Percentiles rank a stretch among this genome's conserved stretches.
Evolutionary conservation across 2,888 invertebrate genomes (phyloP).

Genomic region (Anoncus sp.): DNA sequence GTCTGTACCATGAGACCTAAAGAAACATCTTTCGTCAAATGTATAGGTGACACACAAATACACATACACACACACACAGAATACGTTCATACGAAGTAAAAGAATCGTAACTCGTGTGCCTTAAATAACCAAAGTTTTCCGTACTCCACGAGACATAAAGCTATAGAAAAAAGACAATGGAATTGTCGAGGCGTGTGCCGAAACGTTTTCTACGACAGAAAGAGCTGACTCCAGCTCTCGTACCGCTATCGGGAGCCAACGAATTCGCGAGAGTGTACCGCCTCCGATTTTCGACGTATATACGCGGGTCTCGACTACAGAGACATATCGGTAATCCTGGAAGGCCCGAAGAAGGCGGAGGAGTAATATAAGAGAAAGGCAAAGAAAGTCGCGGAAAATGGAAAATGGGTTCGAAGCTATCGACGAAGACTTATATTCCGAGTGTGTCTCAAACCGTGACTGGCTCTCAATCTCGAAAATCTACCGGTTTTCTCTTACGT

Average conservation of each 20-base stretch:
- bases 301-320: background rate
- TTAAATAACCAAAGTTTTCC: slow-evolving; percentile 48
- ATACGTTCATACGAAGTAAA: slow-evolving; percentile 9
- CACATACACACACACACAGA: background rate
- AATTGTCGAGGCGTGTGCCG: slow-evolving; percentile 62
- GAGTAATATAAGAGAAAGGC: slow-evolving; percentile 18
- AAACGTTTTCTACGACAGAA: slow-evolving; percentile 38
- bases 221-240: slow-evolving; percentile 26
- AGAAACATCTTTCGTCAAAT: slow-evolving; percentile 5
- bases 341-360: slow-evolving; percentile 3
- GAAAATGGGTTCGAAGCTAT: slow-evolving; percentile 41
- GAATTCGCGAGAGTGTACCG: slow-evolving; percentile 30
- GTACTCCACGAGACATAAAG: slow-evolving; percentile 14
- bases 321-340: slow-evolving; percentile 38
- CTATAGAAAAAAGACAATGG: slow-evolving; percentile 64
- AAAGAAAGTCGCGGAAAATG: slow-evolving; percentile 26
- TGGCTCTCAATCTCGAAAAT: slow-evolving; percentile 5
- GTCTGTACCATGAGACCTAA: slow-evolving; percentile 7
- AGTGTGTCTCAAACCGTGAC: slow-evolving; percentile 14
- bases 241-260: slow-evolving; percentile 31
- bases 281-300: background rate
- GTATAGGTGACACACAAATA: too few relatives aligned
- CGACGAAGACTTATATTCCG: slow-evolving; percentile 30
- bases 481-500: background rate
- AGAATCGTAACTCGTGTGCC: slow-evolving; percentile 29